Base-by-base conservation (phyloP, 2,888 invertebrate genomes). In the Meta bourneti region DNA sequence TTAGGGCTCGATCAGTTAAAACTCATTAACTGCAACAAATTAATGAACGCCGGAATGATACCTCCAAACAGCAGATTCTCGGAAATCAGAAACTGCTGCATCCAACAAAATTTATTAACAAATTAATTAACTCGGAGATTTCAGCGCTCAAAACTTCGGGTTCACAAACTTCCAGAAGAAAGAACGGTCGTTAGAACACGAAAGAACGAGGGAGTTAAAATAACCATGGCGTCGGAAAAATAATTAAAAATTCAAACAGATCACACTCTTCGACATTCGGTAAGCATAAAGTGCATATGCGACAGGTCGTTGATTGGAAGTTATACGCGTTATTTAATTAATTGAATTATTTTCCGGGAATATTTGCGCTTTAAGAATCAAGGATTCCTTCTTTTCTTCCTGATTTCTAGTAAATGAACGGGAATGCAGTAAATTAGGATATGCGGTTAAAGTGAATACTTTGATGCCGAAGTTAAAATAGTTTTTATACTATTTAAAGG, bases 31-130 rank as follows among this genome's bases (percentile, higher is more conserved):
- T 16, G 61, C 61, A 7, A 11, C 9, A 61, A 34, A 34, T 34
- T 34, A 34, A 34, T 34, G 34, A 34, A 34, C 34, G 34, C 34
- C 34, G 34, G 34, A 4, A 34, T 34, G 34, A 34, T 34, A 4
- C 34, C 34, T 34, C 34, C 34, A 34, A 34, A 34, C 70, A 16
- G n/a, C 16, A 75, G 7, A 52, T 19, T 82, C 71, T 82, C 49
- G 16, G n/a, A 16, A 84, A 84, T 54, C 72, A 72, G 52, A 83
- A 72, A 71, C 83, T 51, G 71, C 20, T 52, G 72, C 52, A 83
- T 83, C 84, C n/a, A 61, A 75, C 74, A 19, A 84, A 84, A 88
- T 88, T 80, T 72, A 88, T 80, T 88, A 88, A 80, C 54, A 74
- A 81, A 74, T 88, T 80, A 88, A 81, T 88, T 86, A 86, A 78